These are phyloP conservation scores for Myotis daubentonii DNA, from an alignment of 2,797 vertebrate genomes.

Conservation along the genomic window DNA sequence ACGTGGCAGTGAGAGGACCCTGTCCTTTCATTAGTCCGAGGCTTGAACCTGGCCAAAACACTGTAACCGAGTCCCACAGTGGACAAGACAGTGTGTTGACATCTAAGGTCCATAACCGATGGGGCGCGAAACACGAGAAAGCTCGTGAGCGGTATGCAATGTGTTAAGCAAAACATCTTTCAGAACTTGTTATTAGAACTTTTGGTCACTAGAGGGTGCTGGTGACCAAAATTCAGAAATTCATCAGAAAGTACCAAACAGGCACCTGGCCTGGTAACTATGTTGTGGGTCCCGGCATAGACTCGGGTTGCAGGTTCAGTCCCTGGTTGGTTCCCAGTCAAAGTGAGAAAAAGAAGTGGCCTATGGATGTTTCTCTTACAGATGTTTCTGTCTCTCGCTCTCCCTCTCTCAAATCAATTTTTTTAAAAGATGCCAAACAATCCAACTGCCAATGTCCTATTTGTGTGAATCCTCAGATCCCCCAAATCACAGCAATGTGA, in stretches of 20 bases:
- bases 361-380: neutral
- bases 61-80: no score
- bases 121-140: no score
- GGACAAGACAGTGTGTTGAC: no score
- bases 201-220: constrained; percentile 67
- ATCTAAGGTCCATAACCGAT: no score
- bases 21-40: no score
- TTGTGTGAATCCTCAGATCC: neutral
- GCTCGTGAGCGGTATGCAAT: no score
- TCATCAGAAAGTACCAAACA: neutral
- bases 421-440: neutral
- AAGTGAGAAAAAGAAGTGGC: neutral
- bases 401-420: neutral
- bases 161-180: neutral
- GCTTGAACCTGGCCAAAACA: no score
- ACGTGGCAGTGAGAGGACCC: no score
- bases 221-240: constrained; percentile 3
- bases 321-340: neutral
- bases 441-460: neutral
- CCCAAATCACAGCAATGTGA: neutral
- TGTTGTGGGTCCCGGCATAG: neutral
- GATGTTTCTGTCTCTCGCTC: neutral
- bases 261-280: neutral
- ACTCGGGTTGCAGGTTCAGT: neutral
- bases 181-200: constrained; percentile 23